Conservation (phyloP, 2,113 vertebrate species). For the Xenopus laevis region DNA sequence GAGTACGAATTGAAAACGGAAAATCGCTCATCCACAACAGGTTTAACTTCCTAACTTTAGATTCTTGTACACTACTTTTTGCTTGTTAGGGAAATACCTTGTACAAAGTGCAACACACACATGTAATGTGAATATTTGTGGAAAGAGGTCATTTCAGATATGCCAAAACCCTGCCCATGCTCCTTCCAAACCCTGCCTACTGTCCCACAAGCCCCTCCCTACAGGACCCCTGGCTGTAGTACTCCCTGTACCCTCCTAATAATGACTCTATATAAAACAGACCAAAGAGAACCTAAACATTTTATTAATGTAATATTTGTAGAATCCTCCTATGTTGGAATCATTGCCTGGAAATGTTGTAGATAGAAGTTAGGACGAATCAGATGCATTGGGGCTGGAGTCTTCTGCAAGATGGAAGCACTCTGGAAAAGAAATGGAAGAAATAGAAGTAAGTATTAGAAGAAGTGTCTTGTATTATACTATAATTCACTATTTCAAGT, state of each 20-base stretch:
- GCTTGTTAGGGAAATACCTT: too few relatives aligned
- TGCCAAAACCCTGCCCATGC: neutral
- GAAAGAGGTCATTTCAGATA: too few relatives aligned
- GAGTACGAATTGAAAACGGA: neutral
- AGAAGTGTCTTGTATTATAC: neutral
- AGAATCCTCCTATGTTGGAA: neutral
- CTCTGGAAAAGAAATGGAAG: constrained; percentile 86
- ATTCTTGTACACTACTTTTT: too few relatives aligned
- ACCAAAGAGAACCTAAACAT: too few relatives aligned
- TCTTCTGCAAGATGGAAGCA: constrained; percentile 51
- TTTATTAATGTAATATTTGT: neutral
- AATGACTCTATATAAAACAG: neutral
- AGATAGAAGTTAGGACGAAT: neutral
- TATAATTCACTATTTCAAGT: too few relatives aligned
- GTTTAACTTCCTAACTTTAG: neutral
- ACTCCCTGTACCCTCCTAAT: too few relatives aligned
- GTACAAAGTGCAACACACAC: too few relatives aligned
- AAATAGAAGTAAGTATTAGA: constrained; percentile 81
- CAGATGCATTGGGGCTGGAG: neutral
- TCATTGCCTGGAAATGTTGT: neutral
- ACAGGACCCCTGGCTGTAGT: too few relatives aligned
- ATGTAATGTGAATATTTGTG: too few relatives aligned
- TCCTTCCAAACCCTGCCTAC: too few relatives aligned
- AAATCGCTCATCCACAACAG: neutral
- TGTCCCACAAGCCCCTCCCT: too few relatives aligned